These are phyloP conservation scores for Protosalanx chinensis DNA, from an alignment of 2,797 vertebrate genomes.

Conservation along the genomic window DNA sequence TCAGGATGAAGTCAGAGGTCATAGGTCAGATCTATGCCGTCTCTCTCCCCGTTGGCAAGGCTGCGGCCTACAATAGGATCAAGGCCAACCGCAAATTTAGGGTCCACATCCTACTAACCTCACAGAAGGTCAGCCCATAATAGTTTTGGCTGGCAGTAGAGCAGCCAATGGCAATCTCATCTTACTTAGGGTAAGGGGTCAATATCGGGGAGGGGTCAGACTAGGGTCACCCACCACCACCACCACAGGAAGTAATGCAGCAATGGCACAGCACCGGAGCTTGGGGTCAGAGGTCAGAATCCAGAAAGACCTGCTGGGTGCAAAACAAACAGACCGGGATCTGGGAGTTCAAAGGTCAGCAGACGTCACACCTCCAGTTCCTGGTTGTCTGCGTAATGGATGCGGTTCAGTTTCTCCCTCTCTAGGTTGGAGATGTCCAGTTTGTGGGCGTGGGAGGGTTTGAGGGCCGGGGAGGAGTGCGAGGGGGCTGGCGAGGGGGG, in stretches of 20 bases:
- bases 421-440: slow-evolving; percentile 80
- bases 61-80: slow-evolving; percentile 14
- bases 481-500: slow-evolving; percentile 61
- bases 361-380: slow-evolving; percentile 71
- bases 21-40: slow-evolving; percentile 13
- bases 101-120: slow-evolving; percentile 30
- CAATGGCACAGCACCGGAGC: slow-evolving; percentile 27
- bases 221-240: slow-evolving; percentile 17
- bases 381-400: slow-evolving; percentile 68
- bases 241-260: slow-evolving; percentile 24
- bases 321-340: slow-evolving; percentile 32
- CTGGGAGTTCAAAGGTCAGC: slow-evolving; percentile 17
- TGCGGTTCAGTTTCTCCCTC: slow-evolving; percentile 78
- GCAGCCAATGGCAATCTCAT: slow-evolving; percentile 30
- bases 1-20: slow-evolving; percentile 22
- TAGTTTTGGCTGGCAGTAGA: slow-evolving; percentile 17
- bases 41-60: slow-evolving; percentile 7
- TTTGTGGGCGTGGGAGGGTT: slow-evolving; percentile 66
- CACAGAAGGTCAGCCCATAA: neutral
- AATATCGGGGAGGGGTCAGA: neutral
- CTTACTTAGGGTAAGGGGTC: slow-evolving; percentile 30
- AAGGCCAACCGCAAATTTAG: slow-evolving; percentile 2
- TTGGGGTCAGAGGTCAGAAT: slow-evolving; percentile 31
- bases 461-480: slow-evolving; percentile 62
- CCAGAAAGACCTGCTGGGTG: slow-evolving; percentile 39